These are phyloP conservation scores for Propithecus deckenii DNA, from an alignment of 2,797 vertebrate species.

Conservation along the genomic window DNA sequence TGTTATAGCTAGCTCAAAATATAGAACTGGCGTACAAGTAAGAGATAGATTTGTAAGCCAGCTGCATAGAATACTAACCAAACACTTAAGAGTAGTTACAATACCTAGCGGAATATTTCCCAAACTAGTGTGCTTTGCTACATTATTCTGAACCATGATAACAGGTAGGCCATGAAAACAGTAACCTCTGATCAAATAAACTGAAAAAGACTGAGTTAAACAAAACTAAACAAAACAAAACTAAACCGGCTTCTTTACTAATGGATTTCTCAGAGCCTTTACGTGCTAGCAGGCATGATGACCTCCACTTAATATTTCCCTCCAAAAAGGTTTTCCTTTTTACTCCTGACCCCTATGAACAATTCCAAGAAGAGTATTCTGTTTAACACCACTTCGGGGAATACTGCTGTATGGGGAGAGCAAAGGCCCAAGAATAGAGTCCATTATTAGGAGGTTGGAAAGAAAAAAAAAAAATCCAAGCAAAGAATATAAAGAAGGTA, in stretches of 20 bases:
- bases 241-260: conserved; percentile 1
- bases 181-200: not conserved
- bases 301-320: not conserved
- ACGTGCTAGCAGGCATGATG: not conserved
- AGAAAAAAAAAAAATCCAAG: not conserved
- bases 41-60: not conserved
- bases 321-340: conserved; percentile 19
- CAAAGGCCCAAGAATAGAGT: not conserved
- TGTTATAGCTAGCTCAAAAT: not conserved
- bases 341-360: not conserved
- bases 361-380: conserved; percentile 26
- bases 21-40: not conserved
- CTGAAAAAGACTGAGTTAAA: not conserved
- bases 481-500: conserved; percentile 5
- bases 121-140: not conserved
- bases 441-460: not conserved
- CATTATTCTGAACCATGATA: not conserved
- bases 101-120: not conserved
- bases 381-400: conserved; percentile 19
- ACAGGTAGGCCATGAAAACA: not conserved
- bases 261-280: not conserved
- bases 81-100: conserved; percentile 1
- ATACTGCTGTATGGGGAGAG: not conserved
- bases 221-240: conserved; percentile 45
- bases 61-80: not conserved